Evolutionary conservation across 1,140 invertebrate genomes (phyloP), one percentile per base, ranked within the genome.

Genomic region (Centruroides sculpturatus): DNA sequence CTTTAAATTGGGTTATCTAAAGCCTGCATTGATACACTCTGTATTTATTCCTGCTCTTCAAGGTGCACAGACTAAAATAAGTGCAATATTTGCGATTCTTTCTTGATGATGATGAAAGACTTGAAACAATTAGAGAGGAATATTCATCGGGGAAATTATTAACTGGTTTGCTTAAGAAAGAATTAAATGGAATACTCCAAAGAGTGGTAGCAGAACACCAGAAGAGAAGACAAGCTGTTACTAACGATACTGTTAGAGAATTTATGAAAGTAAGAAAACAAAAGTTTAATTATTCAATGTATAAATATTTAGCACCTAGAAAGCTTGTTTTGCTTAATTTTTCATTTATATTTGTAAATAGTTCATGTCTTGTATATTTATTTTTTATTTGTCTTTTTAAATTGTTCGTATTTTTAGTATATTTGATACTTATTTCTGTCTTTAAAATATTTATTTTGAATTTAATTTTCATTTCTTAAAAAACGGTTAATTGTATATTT

Each of bases 11-110:
- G 87, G 86, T 34, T 84, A 81, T 70, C 82, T 82, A 0, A 99
- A 99, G 73, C 97, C 96, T n/a, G 86, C 94, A 0, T 73, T 99
- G 1, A 71, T 99, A 0, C 95, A 98, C 75, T 93, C 92, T 0
- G 81, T 80, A 46, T 99, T 99, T 75, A 91, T 99, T 67, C 96
- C 96, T 0, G 91, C 96, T 1, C 72, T 99, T 34, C 92, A 97
- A 77, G 96, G 96, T 1, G 88, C 92, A 0, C 86, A 93, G 70
- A 93, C 90, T 34, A 99, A 99, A 79, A 99, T 99, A 96, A 96
- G 92, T 47, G 90, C 94, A 6, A 73, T 96, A 98, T 78, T 76
- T 99, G 3, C 84, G 79, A 53, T 98, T 97, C 75, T 99, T 99
- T 77, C 70, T 98, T 54, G 92, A 98, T 64, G 92, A 98, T 77